These are phyloP conservation scores for Hirtodrosophila cameraria DNA, from an alignment of 2,888 invertebrate genomes.

Conservation along the genomic window DNA sequence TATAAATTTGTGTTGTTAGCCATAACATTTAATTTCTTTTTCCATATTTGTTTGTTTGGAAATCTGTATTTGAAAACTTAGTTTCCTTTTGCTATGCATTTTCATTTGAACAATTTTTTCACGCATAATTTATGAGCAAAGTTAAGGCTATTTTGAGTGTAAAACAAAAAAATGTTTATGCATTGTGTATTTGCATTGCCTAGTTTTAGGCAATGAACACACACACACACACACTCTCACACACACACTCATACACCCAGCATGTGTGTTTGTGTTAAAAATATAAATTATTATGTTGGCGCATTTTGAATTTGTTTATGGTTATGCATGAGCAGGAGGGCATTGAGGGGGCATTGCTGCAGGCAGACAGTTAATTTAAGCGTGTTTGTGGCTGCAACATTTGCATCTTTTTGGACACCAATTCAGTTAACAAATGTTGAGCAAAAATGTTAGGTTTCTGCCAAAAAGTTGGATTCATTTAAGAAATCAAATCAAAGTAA, in stretches of 20 bases:
- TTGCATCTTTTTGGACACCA: no score
- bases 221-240: conserved; percentile 3
- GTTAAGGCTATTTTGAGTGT: conserved; percentile 38
- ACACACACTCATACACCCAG: conserved; percentile 7
- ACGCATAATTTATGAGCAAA: conserved; percentile 54
- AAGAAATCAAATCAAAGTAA: no score
- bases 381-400: no score
- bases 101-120: conserved; percentile 31
- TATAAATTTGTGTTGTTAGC: conserved; percentile 20
- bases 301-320: conserved; percentile 42
- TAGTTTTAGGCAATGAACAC: conserved; percentile 6
- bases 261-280: conserved; percentile 28
- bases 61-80: conserved; percentile 1
- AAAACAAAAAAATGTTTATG: conserved; percentile 51
- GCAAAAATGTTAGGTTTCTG: no score
- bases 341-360: not conserved
- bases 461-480: no score
- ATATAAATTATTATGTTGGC: conserved; percentile 46
- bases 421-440: no score
- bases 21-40: conserved; percentile 26
- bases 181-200: conserved; percentile 36
- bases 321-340: conserved; percentile 33
- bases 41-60: not conserved
- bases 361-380: no score
- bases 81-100: not conserved